phyloP scores from a whole-genome alignment of 1,140 invertebrate genomes.

The Drosophila setifemur region DNA sequence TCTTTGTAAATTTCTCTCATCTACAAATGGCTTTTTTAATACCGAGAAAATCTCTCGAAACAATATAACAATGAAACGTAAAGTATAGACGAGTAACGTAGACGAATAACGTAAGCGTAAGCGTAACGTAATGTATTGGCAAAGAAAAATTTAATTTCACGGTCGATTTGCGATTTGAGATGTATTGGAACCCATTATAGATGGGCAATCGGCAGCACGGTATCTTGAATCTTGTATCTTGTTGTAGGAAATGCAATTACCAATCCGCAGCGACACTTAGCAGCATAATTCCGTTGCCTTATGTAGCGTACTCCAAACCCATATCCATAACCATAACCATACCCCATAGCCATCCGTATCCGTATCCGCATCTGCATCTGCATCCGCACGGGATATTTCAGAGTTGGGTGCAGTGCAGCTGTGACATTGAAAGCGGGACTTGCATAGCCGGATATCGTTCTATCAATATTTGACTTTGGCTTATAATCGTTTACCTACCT shows the following conservation, averaged over 20 bases:
- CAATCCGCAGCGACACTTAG: constrained; percentile 55
- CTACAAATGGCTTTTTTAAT: constrained; percentile 53
- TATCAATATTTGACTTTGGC: constrained; percentile 35
- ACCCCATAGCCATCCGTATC: too few relatives aligned
- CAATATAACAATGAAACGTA: constrained; percentile 46
- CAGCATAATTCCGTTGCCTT: constrained; percentile 58
- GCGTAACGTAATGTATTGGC: constrained; percentile 57
- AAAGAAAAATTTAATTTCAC: constrained; percentile 68
- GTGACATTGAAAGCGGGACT: constrained; percentile 35
- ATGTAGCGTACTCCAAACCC: constrained; percentile 32
- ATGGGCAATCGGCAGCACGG: constrained; percentile 43
- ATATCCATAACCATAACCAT: not conserved
- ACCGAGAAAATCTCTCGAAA: constrained; percentile 15
- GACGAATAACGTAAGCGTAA: too few relatives aligned
- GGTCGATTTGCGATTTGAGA: constrained; percentile 68
- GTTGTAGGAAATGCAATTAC: constrained; percentile 72
- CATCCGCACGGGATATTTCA: constrained; percentile 9
- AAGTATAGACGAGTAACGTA: constrained; percentile 41
- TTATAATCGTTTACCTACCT: constrained; percentile 54
- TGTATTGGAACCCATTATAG: constrained; percentile 31
- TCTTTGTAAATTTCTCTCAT: constrained; percentile 50
- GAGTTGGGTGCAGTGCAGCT: constrained; percentile 24
- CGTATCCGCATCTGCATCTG: not conserved
- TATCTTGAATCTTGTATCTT: constrained; percentile 51
- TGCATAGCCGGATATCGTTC: constrained; percentile 10